A percentile compares a stretch with the other conserved stretches of the same genome.
Evolutionary conservation across 2,888 invertebrate genomes (phyloP).

Genomic region (Autographa pulchrina): DNA sequence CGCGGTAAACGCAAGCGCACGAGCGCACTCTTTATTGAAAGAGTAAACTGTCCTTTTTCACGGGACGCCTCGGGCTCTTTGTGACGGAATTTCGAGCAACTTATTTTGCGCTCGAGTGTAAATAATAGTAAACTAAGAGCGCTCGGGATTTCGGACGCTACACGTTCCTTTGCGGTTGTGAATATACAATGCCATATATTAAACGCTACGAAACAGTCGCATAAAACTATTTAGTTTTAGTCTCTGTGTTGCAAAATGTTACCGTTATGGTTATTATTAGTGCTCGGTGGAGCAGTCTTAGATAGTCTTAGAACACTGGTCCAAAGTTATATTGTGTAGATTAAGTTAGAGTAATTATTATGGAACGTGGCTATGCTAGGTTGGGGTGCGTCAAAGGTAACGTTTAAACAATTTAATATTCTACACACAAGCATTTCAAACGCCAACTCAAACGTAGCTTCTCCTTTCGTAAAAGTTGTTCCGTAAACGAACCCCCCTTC

Average conservation of each 20-base stretch:
- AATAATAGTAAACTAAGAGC: constrained; percentile 82
- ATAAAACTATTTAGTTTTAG: constrained; percentile 71
- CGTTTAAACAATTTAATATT: constrained; percentile 89
- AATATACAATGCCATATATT: constrained; percentile 73
- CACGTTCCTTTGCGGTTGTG: constrained; percentile 73
- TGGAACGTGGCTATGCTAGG: constrained; percentile 77
- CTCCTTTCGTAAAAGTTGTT: constrained; percentile 87
- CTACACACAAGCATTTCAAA: constrained; percentile 87
- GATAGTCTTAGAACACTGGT: constrained; percentile 64
- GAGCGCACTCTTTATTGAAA: constrained; percentile 85
- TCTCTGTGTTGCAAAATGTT: constrained; percentile 66
- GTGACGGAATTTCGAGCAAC: constrained; percentile 83
- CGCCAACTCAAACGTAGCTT: constrained; percentile 86
- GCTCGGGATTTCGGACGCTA: constrained; percentile 76
- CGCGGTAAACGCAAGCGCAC: constrained; percentile 74
- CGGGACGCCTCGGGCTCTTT: constrained; percentile 82
- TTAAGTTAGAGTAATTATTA: constrained; percentile 84
- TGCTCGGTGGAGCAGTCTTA: constrained; percentile 60
- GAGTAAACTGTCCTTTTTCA: constrained; percentile 88
- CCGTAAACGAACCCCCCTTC: constrained; percentile 87
- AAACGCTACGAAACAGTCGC: constrained; percentile 64
- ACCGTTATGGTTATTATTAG: constrained; percentile 49
- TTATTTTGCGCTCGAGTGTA: constrained; percentile 82
- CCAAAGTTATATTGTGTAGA: constrained; percentile 78
- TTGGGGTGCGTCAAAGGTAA: constrained; percentile 83